These are phyloP conservation scores for Aphrophora alni DNA, from an alignment of 2,888 invertebrate genomes.

Conservation along the genomic window DNA sequence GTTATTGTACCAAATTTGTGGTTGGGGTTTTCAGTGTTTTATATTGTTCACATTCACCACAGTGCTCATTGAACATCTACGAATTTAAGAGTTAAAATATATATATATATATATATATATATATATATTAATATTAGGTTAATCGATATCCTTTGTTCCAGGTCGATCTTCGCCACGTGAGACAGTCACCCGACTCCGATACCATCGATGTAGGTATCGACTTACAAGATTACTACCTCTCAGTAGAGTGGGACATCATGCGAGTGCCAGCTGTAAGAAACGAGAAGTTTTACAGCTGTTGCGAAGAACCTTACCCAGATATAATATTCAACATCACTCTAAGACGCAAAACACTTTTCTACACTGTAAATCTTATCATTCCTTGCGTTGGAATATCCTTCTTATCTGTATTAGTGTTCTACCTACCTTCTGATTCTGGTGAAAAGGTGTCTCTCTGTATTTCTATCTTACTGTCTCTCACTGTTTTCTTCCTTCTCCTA, in stretches of 20 bases:
- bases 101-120: too few species aligned
- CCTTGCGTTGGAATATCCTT: conserved; percentile 97
- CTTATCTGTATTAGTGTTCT: conserved; percentile 96
- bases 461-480: conserved; percentile 89
- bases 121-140: too few species aligned
- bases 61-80: too few species aligned
- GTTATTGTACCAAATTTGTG: too few species aligned
- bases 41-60: too few species aligned
- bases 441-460: conserved; percentile 97
- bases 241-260: conserved; percentile 98
- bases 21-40: too few species aligned
- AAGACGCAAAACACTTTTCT: conserved; percentile 93
- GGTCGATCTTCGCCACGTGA: conserved; percentile 89
- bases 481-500: conserved; percentile 91
- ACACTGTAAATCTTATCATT: conserved; percentile 96
- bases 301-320: conserved; percentile 95
- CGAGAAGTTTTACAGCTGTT: conserved; percentile 95
- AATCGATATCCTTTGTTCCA: conserved; percentile 62
- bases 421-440: conserved; percentile 96
- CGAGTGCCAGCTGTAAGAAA: conserved; percentile 88
- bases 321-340: conserved; percentile 97
- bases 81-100: too few species aligned
- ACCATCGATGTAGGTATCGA: conserved; percentile 90
- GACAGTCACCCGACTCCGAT: conserved; percentile 86
- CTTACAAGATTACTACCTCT: conserved; percentile 92